Base-by-base conservation (phyloP, 2,113 vertebrate genomes). In the Nettapus auritus region DNA sequence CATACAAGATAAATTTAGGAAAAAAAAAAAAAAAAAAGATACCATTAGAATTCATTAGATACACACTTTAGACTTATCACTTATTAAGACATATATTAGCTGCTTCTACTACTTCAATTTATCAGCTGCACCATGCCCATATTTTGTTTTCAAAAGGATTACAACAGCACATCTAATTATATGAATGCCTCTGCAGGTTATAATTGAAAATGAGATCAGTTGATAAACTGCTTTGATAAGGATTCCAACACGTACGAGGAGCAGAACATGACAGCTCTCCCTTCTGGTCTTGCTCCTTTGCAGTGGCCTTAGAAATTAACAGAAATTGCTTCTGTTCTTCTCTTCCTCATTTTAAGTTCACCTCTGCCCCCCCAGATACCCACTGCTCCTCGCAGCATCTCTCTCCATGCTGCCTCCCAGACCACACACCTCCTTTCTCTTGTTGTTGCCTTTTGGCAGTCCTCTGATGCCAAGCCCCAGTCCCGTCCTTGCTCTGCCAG, bases 81-180 rank as follows among this genome's bases (percentile, higher is more conserved):
- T 69, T 73, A 80, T 90, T 89, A 88, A 95, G 94, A 75, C 33
- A 67, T 2, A 26, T 63, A 82, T 91, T 48, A 60, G 28, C 31
- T 46, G 8, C 36, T 88, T 71, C 75, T 94, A 6, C 29, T 55
- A 34, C 34, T 59, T 64, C 46, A 13, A 56, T 88, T 75, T 64
- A 40, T 83, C 57, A 29, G 19, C 71, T 46, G 46, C 46, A 74
- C 42, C 44, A 28, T 60, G 66, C 42, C 63, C 50, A 6, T 69
- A 55, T 42, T 91, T 89, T 90, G 60, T 88, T 92, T 96, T 88
- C 77, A 80, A 84, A 82, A 93, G 28, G 62, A 96, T 96, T 76
- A 84, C 73, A 93, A 33, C 52, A 93, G 59, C 74, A 94, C 76
- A 73, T 85, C 69, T 91, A 88, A 95, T 93, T 88, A 82, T 42